These are phyloP conservation scores for Beroe ovata DNA, from an alignment of 37 sponge, comb jelly and placozoan species.

Conservation along the genomic window DNA sequence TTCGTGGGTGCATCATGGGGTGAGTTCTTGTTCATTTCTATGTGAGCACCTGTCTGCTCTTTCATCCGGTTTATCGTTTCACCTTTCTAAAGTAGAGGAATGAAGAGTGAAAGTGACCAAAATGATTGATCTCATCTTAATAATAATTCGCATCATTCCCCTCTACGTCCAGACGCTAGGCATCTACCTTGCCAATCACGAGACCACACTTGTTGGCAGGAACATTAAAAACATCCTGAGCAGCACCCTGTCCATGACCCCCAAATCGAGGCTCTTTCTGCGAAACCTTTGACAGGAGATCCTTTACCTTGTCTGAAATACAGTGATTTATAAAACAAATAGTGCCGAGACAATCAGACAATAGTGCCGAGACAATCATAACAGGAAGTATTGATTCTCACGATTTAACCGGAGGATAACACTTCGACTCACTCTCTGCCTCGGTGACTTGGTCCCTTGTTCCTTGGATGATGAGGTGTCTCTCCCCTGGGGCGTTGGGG, in stretches of 20 bases:
- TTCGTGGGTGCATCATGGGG: conserved; percentile 79
- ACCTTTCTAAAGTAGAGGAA: conserved; percentile 76
- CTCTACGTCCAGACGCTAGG: too few relatives aligned
- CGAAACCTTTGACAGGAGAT: conserved; percentile 22
- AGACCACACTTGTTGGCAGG: conserved; percentile 91
- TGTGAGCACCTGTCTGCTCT: conserved; percentile 89
- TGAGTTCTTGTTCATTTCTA: conserved; percentile 81
- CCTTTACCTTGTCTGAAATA: conserved; percentile 16
- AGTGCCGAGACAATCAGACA: too few relatives aligned
- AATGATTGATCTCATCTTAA: too few relatives aligned
- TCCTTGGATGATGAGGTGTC: conserved; percentile 26
- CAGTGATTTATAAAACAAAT: too few relatives aligned
- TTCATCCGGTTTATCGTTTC: conserved; percentile 91
- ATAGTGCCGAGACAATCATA: too few relatives aligned
- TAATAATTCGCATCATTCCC: too few relatives aligned
- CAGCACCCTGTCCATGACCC: neutral
- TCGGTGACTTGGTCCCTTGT: conserved; percentile 38
- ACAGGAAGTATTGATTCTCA: too few relatives aligned
- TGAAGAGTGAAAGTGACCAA: neutral
- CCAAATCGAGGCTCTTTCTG: neutral
- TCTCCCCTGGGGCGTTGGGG: conserved; percentile 35
- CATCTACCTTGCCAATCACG: conserved; percentile 96
- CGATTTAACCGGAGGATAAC: too few relatives aligned
- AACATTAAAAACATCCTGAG: conserved; percentile 70
- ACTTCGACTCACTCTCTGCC: conserved; percentile 5